Percentiles rank a stretch among this genome's conserved stretches.
Evolutionary conservation across 2,797 vertebrate genomes (phyloP).

Genomic region (Rhodeus uyekii): DNA sequence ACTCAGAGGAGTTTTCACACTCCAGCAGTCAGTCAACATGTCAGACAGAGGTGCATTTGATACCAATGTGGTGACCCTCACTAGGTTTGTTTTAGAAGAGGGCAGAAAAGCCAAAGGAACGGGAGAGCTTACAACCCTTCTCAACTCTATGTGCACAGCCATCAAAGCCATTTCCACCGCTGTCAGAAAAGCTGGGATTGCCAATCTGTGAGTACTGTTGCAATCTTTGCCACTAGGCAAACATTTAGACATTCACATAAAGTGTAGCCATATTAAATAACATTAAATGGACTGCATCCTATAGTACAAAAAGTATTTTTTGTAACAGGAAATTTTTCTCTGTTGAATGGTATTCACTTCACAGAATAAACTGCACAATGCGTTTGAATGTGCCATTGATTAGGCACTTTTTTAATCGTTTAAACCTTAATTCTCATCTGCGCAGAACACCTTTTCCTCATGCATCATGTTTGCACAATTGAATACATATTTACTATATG

Average conservation of each 20-base stretch:
- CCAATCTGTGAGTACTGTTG: slow-evolving; percentile 87
- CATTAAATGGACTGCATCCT: not conserved
- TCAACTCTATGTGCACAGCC: slow-evolving; percentile 89
- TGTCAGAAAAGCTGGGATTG: slow-evolving; percentile 93
- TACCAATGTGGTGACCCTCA: slow-evolving; percentile 91
- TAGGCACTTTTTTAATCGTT: not conserved
- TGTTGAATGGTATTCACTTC: too few species aligned
- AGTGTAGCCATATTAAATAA: not conserved
- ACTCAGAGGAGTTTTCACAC: not conserved
- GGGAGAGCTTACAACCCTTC: slow-evolving; percentile 90
- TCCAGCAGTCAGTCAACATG: slow-evolving; percentile 71
- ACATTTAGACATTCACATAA: not conserved
- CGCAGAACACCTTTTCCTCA: not conserved
- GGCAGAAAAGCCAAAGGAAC: slow-evolving; percentile 86
- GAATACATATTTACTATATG: too few species aligned
- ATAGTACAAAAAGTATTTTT: not conserved
- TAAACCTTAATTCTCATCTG: not conserved
- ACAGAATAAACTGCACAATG: not conserved
- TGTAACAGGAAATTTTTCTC: too few species aligned
- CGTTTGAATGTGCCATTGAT: not conserved
- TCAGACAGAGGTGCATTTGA: slow-evolving; percentile 85
- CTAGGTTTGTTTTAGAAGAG: slow-evolving; percentile 91
- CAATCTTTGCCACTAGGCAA: not conserved
- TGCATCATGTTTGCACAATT: not conserved
- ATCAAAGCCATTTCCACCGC: slow-evolving; percentile 92